Conservation (phyloP, 2,113 vertebrate genomes). For the Paratilapia polleni region DNA sequence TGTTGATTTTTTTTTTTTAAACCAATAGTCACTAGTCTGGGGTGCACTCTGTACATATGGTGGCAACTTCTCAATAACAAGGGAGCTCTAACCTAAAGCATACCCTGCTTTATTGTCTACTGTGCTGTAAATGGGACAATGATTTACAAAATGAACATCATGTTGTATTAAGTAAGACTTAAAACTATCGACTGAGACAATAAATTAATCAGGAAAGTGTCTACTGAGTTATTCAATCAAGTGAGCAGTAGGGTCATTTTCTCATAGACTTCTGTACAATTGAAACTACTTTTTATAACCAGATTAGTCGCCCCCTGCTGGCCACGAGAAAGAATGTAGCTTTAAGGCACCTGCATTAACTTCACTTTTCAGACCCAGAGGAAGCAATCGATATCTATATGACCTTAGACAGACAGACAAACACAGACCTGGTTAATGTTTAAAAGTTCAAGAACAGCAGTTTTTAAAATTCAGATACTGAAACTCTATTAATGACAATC, state of each 20-base stretch:
- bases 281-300: neutral
- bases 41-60: neutral
- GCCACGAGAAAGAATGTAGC: no score
- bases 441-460: neutral
- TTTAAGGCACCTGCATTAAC: no score
- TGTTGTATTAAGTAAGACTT: neutral
- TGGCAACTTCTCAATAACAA: neutral
- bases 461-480: neutral
- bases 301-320: no score
- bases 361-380: neutral
- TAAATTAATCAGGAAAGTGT: neutral
- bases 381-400: neutral
- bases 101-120: neutral
- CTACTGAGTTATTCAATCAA: no score
- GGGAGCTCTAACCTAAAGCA: neutral
- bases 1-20: neutral
- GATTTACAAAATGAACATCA: neutral
- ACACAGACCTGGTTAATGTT: conserved; percentile 20
- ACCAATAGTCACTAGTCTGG: neutral
- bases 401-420: neutral
- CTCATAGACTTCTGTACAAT: no score
- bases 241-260: no score
- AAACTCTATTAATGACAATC: neutral
- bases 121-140: neutral
- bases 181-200: neutral